These are phyloP conservation scores for Scaptomyza cyrtandrae DNA, from an alignment of 2,888 invertebrate species.

Conservation along the genomic window DNA sequence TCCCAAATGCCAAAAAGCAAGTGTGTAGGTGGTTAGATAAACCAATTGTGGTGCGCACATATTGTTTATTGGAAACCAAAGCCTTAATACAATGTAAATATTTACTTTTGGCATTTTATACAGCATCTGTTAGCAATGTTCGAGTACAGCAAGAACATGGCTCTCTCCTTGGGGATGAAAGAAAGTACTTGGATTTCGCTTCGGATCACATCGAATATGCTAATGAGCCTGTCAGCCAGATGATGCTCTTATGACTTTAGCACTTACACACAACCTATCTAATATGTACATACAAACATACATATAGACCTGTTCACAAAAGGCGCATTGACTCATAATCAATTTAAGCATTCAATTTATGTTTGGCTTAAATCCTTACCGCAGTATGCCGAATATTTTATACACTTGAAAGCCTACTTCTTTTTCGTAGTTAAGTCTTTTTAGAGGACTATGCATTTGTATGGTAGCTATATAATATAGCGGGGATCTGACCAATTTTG, in stretches of 20 bases:
- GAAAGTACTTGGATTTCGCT: constrained; percentile 24
- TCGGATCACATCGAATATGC: constrained; percentile 54
- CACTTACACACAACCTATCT: background rate
- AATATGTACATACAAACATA: background rate
- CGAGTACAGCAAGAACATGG: constrained; percentile 5
- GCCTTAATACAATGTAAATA: constrained; percentile 62
- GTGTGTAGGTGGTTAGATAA: constrained; percentile 36
- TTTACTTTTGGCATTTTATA: constrained; percentile 62
- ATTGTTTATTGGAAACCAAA: constrained; percentile 58
- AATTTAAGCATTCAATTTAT: background rate
- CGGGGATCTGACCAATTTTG: no score
- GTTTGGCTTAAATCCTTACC: background rate
- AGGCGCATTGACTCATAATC: background rate
- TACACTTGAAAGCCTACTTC: no score
- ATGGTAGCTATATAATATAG: no score
- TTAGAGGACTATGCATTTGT: no score
- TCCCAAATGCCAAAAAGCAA: constrained; percentile 6
- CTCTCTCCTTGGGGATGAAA: background rate
- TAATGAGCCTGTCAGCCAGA: constrained; percentile 39
- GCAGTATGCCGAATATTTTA: background rate
- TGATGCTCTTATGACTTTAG: constrained; percentile 17
- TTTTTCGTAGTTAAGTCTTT: no score
- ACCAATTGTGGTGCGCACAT: constrained; percentile 20
- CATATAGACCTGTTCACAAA: background rate
- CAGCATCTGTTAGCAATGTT: constrained; percentile 30